Percentiles rank a stretch among this genome's conserved stretches.
Conservation (phyloP, 2,888 invertebrate species). For the Amaurobius ferox region DNA sequence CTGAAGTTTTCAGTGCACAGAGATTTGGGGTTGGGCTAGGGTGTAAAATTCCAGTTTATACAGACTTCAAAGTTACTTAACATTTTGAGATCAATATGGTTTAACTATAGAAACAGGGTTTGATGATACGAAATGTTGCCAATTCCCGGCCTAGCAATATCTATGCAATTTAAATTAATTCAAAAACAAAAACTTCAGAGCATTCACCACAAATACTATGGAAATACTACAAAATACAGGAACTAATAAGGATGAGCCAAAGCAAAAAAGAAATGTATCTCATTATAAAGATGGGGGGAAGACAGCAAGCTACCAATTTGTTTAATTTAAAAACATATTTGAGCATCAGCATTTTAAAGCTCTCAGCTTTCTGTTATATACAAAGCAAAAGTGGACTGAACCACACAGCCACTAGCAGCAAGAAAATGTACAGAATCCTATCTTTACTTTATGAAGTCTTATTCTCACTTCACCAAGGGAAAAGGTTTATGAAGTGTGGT, state of each 20-base stretch:
- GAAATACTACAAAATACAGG: no score
- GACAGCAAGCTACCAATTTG: slow-evolving; percentile 27
- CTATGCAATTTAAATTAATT: no score
- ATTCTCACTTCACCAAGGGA: not conserved
- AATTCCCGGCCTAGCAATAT: no score
- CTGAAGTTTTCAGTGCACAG: no score
- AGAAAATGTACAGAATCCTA: slow-evolving; percentile 13
- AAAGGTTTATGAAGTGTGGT: not conserved
- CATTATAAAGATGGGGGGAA: slow-evolving; percentile 25
- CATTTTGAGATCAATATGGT: no score
- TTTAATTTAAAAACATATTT: slow-evolving; percentile 14
- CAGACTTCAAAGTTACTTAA: no score
- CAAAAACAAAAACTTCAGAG: no score
- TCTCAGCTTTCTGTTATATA: slow-evolving; percentile 20
- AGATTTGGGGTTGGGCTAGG: no score
- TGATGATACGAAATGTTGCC: no score
- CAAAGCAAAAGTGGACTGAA: slow-evolving; percentile 21
- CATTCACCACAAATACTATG: no score
- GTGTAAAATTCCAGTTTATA: no score
- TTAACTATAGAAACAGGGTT: no score
- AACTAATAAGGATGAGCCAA: not conserved
- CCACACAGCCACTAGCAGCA: not conserved
- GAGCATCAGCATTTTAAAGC: slow-evolving; percentile 38
- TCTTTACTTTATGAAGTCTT: not conserved
- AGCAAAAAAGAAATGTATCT: slow-evolving; percentile 26